These are phyloP conservation scores for Sebastes hubbsi DNA, from an alignment of 2,797 vertebrate genomes.

Conservation along the genomic window DNA sequence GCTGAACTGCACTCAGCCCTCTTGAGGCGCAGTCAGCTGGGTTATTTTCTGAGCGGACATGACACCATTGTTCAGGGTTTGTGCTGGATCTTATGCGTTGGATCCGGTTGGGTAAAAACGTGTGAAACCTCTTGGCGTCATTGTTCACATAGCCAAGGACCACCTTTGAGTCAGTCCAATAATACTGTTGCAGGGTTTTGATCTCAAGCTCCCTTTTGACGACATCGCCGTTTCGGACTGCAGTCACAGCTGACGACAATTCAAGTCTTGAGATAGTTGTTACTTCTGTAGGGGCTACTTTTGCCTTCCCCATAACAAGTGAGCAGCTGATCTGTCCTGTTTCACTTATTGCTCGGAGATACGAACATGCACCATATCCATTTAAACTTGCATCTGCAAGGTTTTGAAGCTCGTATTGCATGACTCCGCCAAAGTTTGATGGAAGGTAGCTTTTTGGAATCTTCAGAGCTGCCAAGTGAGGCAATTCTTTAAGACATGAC, in stretches of 20 bases:
- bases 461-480: background rate
- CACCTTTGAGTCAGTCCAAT: constrained; percentile 8
- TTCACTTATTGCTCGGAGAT: background rate
- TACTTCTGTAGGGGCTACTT: constrained; percentile 21
- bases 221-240: background rate
- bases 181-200: constrained; percentile 1
- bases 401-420: constrained; percentile 6
- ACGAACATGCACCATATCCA: constrained; percentile 32
- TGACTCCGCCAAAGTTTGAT: background rate
- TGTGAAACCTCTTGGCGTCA: background rate
- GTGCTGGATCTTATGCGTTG: background rate
- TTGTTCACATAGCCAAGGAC: background rate
- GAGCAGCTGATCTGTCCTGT: constrained; percentile 23
- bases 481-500: constrained; percentile 1
- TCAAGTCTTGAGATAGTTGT: constrained; percentile 27
- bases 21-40: background rate
- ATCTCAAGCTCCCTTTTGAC: constrained; percentile 22
- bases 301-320: constrained; percentile 27
- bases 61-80: background rate
- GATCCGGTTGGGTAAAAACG: background rate
- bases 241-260: constrained; percentile 25
- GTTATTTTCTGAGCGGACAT: background rate
- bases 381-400: constrained; percentile 28
- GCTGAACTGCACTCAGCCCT: background rate
- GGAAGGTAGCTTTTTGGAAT: background rate